Base-by-base conservation (phyloP, 2,888 invertebrate genomes). In the Diaphora mendica region DNA sequence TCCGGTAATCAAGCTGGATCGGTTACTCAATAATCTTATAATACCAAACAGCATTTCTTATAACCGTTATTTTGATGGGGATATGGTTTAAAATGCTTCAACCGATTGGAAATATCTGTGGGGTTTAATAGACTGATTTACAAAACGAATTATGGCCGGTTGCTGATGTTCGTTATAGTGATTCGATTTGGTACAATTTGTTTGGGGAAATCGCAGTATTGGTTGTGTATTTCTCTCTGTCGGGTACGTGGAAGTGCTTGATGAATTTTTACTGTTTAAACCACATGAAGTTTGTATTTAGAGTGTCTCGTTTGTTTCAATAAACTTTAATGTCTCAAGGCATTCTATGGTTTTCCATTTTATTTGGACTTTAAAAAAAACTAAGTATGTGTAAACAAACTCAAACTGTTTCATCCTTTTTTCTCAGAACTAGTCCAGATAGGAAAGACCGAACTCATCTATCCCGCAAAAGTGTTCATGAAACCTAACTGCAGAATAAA, bases 71-170 rank as follows among this genome's bases (percentile, higher is more conserved):
- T 8, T 17, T 23, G 33, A 17, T 4, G 0, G 3, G 1, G 2
- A 39, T 73, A 77, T 23, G 64, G 67, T 69, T 68, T 4, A 70
- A 71, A 71, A 39, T 77, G 3, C 44, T 62, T 0, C 51, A 59
- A 51, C 66, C 68, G 48, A 8, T 7, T 17, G 70, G 73, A 69
- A 64, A 78, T 82, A 76, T 77, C 83, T 77, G 78, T 81, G 73
- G 71, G 76, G 75, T 82, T 88, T 86, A 89, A 88, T 89, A 86
- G 86, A 82, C 85, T 90, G 90, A 91, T 92, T 92, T 87, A 85
- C 87, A 89, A 91, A 91, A 85, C 77, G 86, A 88, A 91, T 92
- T 88, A 90, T 86, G 64, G 55, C 79, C 75, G 82, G 87, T 84
- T 85, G 85, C 88, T 79, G 88, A 88, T 86, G 82, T 85, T 91